Base-by-base conservation (phyloP, 2,888 invertebrate genomes). In the Gryllus longicercus region DNA sequence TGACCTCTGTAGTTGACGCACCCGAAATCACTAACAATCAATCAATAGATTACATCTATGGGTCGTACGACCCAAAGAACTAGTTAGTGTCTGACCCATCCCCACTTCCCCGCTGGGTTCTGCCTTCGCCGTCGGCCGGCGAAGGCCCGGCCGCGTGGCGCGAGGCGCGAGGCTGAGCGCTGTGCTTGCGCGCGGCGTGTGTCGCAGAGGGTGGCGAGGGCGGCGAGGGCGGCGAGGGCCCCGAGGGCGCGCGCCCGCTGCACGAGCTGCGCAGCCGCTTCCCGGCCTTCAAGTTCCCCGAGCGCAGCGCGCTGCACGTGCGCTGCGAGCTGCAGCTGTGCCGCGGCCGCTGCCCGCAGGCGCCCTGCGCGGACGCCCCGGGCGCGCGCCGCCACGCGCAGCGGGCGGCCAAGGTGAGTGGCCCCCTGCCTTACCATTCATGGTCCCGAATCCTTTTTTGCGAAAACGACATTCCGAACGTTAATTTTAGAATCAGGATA, bases 201-300 rank as follows among this genome's bases (percentile, higher is more conserved):
- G 25, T 87, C 94, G 12, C 94, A 94, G 85, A 92, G 92, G 81
- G 89, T 90, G 51, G 94, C 94, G 82, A 94, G 94, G 85, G 92
- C 94, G 5, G 89, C 93, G 78, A 94, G 94, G 86, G 92, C 93
- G 83, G 86, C 89, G 8, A 89, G 92, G 79, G 89, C 92, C 85
- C 91, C 90, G 82, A 88, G 88, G 76, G 90, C 91, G 14, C 0
- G 82, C 84, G 50, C 51, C 79, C 14, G 18, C 77, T 80, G 80
- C 88, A 88, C 83, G 88, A 87, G 82, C 88, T 87, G 0, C 83
- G 86, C 8, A 89, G 94, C 0, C 92, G 91, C 23, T 95, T 95
- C 87, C 91, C 93, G 1, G 95, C 95, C 8, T 95, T 95, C 85
- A 94, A 94, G 85, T 95, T 95, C 86, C 95, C 95, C 5, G 94